Evolutionary conservation across 2,113 vertebrate genomes (phyloP).

Genomic region (Pimephales promelas): DNA sequence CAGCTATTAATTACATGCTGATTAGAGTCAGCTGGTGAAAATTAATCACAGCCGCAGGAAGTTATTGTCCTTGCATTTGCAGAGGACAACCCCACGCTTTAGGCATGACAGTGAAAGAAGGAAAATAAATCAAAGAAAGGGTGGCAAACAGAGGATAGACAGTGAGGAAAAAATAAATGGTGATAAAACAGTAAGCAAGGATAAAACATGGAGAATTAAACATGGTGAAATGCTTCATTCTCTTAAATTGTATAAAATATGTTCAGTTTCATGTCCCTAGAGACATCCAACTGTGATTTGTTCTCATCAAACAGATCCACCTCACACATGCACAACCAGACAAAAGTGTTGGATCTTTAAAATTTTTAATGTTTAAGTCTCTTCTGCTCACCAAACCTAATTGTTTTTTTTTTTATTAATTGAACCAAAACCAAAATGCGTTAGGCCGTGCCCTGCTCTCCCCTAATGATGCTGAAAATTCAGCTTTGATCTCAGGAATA

Average conservation of each 20-base stretch:
- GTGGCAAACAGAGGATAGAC: not conserved
- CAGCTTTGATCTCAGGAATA: too few species aligned
- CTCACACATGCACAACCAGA: not conserved
- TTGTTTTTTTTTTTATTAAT: too few species aligned
- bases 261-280: constrained; percentile 51
- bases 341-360: too few species aligned
- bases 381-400: too few species aligned
- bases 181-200: not conserved
- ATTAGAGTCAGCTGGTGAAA: constrained; percentile 86
- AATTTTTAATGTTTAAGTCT: too few species aligned
- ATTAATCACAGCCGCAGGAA: constrained; percentile 83
- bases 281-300: not conserved
- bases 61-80: constrained; percentile 79
- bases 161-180: not conserved
- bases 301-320: constrained; percentile 58
- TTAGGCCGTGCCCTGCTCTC: too few species aligned
- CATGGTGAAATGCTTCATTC: constrained; percentile 48
- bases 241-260: constrained; percentile 63
- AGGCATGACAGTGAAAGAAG: constrained; percentile 65
- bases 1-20: constrained; percentile 89
- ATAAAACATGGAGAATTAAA: not conserved
- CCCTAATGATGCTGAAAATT: too few species aligned
- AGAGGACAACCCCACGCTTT: constrained; percentile 74
- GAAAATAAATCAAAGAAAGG: not conserved
- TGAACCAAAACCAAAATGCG: too few species aligned